These are phyloP conservation scores for Hucho hucho DNA, from an alignment of 2,113 vertebrate genomes.

Conservation along the genomic window DNA sequence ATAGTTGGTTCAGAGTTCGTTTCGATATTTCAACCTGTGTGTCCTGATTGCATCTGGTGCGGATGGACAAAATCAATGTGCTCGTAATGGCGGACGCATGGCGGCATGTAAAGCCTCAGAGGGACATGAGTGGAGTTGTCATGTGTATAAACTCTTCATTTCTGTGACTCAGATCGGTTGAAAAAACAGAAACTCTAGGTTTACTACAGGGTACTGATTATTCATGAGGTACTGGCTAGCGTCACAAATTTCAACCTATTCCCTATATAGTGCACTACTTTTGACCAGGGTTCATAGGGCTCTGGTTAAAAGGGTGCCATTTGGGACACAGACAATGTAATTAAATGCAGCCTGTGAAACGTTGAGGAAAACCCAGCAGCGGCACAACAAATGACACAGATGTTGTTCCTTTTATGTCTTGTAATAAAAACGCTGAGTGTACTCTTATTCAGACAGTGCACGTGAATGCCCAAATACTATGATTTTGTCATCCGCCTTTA, in stretches of 20 bases:
- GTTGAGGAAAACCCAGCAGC: neutral
- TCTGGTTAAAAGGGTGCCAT: too few relatives aligned
- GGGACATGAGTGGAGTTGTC: neutral
- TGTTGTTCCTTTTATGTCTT: neutral
- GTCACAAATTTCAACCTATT: neutral
- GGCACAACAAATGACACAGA: neutral
- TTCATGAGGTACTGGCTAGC: slow-evolving; percentile 11
- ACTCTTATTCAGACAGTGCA: too few relatives aligned
- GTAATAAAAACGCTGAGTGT: neutral
- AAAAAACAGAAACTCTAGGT: slow-evolving; percentile 16
- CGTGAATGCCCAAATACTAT: neutral
- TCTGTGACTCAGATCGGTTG: slow-evolving; percentile 12
- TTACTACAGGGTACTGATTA: slow-evolving; percentile 21
- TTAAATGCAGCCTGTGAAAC: slow-evolving; percentile 31
- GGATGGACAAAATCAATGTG: too few relatives aligned
- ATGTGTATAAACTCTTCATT: slow-evolving; percentile 9
- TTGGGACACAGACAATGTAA: neutral
- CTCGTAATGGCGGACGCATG: neutral
- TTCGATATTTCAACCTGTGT: too few relatives aligned
- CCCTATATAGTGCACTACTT: too few relatives aligned
- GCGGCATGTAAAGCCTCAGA: neutral
- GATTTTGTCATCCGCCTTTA: too few relatives aligned
- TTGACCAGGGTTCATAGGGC: too few relatives aligned
- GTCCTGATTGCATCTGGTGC: too few relatives aligned
- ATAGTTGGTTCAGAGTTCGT: too few relatives aligned